These are phyloP conservation scores for Protosalanx chinensis DNA, from an alignment of 2,797 vertebrate genomes.

Conservation along the genomic window DNA sequence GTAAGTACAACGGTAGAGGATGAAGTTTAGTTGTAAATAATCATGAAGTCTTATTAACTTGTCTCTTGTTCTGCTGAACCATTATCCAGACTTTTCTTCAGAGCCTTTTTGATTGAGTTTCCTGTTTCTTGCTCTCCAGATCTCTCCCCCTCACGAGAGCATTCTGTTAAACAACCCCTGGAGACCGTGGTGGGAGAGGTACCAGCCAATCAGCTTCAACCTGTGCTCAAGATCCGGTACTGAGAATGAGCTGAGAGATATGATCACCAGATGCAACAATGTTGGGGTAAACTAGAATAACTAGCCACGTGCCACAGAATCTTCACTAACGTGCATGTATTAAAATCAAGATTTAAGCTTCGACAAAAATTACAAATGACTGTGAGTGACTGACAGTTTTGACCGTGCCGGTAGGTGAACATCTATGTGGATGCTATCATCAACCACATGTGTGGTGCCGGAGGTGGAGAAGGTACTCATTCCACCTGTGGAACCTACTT, in stretches of 20 bases:
- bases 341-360: neutral
- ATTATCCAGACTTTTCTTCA: neutral
- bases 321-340: neutral
- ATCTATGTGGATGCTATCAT: constrained; percentile 90
- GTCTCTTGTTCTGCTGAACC: neutral
- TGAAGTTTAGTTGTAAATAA: neutral
- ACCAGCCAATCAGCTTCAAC: constrained; percentile 90
- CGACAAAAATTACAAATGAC: neutral
- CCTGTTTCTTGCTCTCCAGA: constrained; percentile 60
- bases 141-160: constrained; percentile 91
- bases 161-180: constrained; percentile 71
- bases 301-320: neutral
- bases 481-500: constrained; percentile 87
- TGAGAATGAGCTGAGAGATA: constrained; percentile 83
- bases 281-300: constrained; percentile 79
- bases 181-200: constrained; percentile 92
- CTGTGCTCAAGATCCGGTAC: constrained; percentile 88
- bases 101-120: neutral
- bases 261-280: constrained; percentile 92
- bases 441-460: constrained; percentile 88
- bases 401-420: constrained; percentile 74
- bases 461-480: constrained; percentile 71
- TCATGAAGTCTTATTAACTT: neutral
- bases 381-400: neutral
- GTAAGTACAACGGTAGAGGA: constrained; percentile 60